Conservation (phyloP, 2,888 invertebrate species). For the Eutolmus rufibarbis region DNA sequence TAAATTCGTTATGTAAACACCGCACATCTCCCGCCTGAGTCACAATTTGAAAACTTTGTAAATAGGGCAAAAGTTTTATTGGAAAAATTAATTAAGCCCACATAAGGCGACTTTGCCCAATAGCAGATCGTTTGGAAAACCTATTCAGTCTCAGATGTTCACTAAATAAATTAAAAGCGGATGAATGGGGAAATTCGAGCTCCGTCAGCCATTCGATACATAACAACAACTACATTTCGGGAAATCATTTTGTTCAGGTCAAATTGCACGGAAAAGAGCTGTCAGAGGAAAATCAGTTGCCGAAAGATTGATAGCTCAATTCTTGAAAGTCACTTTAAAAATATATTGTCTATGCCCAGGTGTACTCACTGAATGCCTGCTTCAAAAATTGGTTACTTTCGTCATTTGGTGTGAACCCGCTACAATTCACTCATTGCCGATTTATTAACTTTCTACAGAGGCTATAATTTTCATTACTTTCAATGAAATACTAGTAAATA, state of each 20-base stretch:
- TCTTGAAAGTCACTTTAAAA: conserved; percentile 36
- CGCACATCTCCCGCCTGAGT: no score
- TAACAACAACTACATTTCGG: not conserved
- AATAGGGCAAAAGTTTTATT: no score
- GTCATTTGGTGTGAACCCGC: not conserved
- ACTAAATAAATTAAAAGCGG: not conserved
- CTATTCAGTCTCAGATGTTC: not conserved
- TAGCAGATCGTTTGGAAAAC: not conserved
- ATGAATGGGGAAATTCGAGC: not conserved
- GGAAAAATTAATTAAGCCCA: no score
- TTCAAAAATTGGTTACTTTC: conserved; percentile 8
- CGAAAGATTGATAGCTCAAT: conserved; percentile 17
- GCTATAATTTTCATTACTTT: no score
- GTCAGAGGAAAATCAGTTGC: conserved; percentile 12
- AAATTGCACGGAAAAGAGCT: conserved; percentile 30
- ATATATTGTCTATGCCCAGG: conserved; percentile 21
- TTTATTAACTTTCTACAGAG: not conserved
- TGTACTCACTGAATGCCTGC: not conserved
- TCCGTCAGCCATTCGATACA: not conserved
- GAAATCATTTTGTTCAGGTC: conserved; percentile 17
- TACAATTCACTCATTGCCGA: not conserved
- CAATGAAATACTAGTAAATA: no score
- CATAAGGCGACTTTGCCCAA: no score
- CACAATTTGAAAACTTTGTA: no score
- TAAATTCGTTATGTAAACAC: no score